Evolutionary conservation across 2,797 vertebrate genomes (phyloP).

Genomic region (Ispidina lecontei): DNA sequence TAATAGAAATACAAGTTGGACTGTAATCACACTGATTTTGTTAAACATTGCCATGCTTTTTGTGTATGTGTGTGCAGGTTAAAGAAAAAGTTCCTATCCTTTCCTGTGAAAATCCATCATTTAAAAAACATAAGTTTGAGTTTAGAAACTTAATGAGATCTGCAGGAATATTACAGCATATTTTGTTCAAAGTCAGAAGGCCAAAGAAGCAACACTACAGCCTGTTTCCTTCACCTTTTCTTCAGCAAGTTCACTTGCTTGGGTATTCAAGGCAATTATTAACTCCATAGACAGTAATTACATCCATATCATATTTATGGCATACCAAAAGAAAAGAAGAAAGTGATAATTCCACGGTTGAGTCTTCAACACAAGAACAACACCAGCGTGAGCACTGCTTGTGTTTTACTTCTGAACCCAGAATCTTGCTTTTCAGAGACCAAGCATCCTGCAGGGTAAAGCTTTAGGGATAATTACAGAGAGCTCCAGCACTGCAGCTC

Average conservation of each 20-base stretch:
- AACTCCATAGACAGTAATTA: constrained; percentile 29
- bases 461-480: not conserved
- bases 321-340: not conserved
- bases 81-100: constrained; percentile 25
- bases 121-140: not conserved
- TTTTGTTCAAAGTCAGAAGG: not conserved
- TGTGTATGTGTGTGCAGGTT: not conserved
- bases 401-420: not conserved
- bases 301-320: constrained; percentile 35
- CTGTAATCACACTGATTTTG: not conserved
- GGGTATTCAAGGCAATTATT: constrained; percentile 33
- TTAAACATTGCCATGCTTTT: not conserved
- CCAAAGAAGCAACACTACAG: not conserved
- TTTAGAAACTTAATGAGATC: constrained; percentile 39
- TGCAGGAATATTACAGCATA: not conserved
- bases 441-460: not conserved
- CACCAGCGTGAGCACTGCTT: not conserved
- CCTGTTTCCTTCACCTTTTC: constrained; percentile 44
- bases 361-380: not conserved
- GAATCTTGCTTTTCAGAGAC: not conserved
- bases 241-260: constrained; percentile 30
- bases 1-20: not conserved
- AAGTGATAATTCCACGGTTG: not conserved
- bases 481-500: not conserved
- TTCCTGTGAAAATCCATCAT: constrained; percentile 5